These are phyloP conservation scores for Ephestia elutella DNA, from an alignment of 1,140 invertebrate genomes.

Conservation along the genomic window DNA sequence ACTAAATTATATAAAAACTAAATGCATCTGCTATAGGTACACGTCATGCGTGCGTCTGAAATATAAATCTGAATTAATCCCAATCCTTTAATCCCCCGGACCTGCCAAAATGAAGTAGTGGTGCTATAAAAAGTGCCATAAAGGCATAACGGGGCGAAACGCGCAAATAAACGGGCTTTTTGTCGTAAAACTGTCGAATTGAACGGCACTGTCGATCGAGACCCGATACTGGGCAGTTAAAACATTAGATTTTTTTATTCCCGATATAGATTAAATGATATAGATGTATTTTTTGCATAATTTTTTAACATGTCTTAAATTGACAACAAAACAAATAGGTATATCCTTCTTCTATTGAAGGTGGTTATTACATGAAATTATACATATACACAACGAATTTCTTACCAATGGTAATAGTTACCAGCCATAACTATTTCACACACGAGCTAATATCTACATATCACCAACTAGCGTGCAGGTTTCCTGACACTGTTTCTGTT, in stretches of 20 bases:
- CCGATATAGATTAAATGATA: too few species aligned
- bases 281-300: too few species aligned
- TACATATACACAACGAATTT: too few species aligned
- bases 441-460: too few species aligned
- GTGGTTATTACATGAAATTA: too few species aligned
- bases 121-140: neutral
- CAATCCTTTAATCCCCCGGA: neutral
- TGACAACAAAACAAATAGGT: too few species aligned
- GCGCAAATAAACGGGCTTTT: neutral
- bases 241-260: neutral
- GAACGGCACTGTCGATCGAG: neutral
- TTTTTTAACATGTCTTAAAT: too few species aligned
- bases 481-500: too few species aligned
- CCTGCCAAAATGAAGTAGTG: conserved; percentile 2
- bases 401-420: too few species aligned
- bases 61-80: conserved; percentile 2
- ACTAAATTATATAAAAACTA: neutral
- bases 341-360: too few species aligned
- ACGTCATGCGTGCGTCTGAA: neutral
- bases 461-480: too few species aligned
- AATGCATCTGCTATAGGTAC: neutral
- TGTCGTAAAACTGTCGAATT: conserved; percentile 1
- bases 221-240: neutral
- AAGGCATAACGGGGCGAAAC: conserved; percentile 4
- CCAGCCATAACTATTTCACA: too few species aligned